Base-by-base conservation (phyloP, 2,113 vertebrate genomes). In the Mesembrinibis cayennensis region DNA sequence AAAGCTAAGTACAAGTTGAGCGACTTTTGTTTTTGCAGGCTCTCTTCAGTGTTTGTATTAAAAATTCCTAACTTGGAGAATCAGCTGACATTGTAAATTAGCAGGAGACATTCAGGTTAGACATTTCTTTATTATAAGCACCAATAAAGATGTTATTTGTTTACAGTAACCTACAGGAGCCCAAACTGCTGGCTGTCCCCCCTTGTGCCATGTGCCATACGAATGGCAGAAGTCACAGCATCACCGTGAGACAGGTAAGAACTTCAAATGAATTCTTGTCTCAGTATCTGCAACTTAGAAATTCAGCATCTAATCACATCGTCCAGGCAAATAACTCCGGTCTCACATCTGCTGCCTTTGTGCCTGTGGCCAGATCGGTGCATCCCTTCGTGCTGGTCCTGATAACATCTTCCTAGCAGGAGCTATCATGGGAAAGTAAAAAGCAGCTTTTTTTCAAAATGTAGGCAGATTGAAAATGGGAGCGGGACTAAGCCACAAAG, bases 391-490 rank as follows among this genome's bases (percentile, higher is more conserved):
- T 25, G 66, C 66, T 70, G 70, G 93, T 44, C 69, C 74, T 25
- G 94, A 95, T 94, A 96, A 90, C 8, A 77, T 86, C 89, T 83
- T 66, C 66, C 90, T 58, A 58, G 42, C 58, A 74, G 59, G 13
- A 95, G 25, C 30, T 86, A 23, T 63, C 89, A 87, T 91, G 71
- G 88, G 93, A 97, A 97, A 97, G 86, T 21, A 82, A 77, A 91
- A 61, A 77, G 85, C 30, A 79, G 61, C 13, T 67, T 55, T 36
- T 45, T 44, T 50, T 40, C 9, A 8, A 65, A 94, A 56, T 3
- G 63, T 56, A 73, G 56, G 22, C 5, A 2, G 49, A 74, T n/a
- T 63, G 71, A 89, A 91, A 89, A 85, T 21, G 78, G 63, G 53
- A 84, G 76, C 63, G 49, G 76, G 34, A 73, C 44, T 61, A 65